phyloP scores from a whole-genome alignment of 2,113 vertebrate genomes.

The Zingel zingel region DNA sequence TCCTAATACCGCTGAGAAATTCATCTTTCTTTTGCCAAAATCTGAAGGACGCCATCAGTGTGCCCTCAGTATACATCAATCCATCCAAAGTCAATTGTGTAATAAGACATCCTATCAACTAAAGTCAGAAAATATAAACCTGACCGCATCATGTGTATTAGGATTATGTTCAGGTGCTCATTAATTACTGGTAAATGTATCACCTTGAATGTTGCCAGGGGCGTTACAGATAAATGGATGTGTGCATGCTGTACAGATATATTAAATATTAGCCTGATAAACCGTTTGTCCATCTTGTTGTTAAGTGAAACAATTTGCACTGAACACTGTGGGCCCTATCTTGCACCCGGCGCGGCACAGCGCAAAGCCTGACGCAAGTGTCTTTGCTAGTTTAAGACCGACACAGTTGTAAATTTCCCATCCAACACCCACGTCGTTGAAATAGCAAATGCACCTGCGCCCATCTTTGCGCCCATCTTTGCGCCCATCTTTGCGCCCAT shows the following conservation, averaged over 20 bases:
- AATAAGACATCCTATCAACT: not conserved
- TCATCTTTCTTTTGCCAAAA: not conserved
- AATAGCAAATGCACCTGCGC: no score
- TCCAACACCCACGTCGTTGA: no score
- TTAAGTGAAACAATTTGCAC: not conserved
- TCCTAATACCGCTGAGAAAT: not conserved
- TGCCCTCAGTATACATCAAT: not conserved
- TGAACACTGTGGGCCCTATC: not conserved
- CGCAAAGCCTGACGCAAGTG: no score
- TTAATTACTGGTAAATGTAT: not conserved
- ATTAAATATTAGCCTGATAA: not conserved
- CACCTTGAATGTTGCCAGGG: not conserved
- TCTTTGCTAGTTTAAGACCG: no score
- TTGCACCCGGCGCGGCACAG: no score
- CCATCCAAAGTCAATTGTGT: not conserved
- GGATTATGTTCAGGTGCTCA: constrained; percentile 3
- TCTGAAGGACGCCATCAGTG: not conserved
- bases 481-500: no score
- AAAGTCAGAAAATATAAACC: not conserved
- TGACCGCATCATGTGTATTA: not conserved
- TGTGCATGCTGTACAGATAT: not conserved
- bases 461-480: no score
- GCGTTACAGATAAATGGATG: not conserved
- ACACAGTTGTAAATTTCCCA: no score
- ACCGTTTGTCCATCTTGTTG: not conserved